phyloP scores from a whole-genome alignment of 1,140 invertebrate species.

The Aphelinus atriplicis region DNA sequence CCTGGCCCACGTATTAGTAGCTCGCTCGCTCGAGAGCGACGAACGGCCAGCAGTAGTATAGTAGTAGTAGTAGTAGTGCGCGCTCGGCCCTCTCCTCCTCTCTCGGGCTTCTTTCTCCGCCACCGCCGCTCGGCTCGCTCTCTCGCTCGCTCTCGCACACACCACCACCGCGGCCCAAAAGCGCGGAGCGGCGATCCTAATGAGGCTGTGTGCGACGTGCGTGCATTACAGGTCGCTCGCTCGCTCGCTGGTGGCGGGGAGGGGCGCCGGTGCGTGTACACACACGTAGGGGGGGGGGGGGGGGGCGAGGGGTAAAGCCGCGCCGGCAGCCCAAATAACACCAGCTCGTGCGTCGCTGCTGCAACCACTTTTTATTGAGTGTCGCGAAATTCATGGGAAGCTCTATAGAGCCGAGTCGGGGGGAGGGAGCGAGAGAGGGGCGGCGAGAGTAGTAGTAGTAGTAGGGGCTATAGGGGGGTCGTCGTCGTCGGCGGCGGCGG shows the following conservation, averaged over 20 bases:
- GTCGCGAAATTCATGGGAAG: slow-evolving; percentile 68
- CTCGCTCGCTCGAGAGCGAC: not conserved
- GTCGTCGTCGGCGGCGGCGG: slow-evolving; percentile 16
- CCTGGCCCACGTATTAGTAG: slow-evolving; percentile 11
- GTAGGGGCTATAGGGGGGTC: not conserved
- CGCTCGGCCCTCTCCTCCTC: slow-evolving; percentile 39
- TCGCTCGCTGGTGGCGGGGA: slow-evolving; percentile 42
- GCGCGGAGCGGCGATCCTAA: slow-evolving; percentile 26
- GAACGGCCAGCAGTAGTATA: slow-evolving; percentile 37
- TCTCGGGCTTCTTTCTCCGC: not conserved
- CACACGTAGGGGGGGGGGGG: no score
- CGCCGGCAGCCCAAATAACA: slow-evolving; percentile 67
- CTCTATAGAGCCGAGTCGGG: slow-evolving; percentile 43
- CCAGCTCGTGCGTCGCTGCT: slow-evolving; percentile 66
- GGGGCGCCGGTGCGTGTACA: slow-evolving; percentile 51
- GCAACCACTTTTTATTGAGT: slow-evolving; percentile 68
- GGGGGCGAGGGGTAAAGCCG: slow-evolving; percentile 54
- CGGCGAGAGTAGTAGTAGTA: slow-evolving; percentile 23
- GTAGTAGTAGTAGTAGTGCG: slow-evolving; percentile 45
- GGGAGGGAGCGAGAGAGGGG: slow-evolving; percentile 44
- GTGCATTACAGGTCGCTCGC: not conserved
- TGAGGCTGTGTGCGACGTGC: slow-evolving; percentile 35
- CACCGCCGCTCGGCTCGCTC: no score
- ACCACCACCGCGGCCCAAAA: not conserved
- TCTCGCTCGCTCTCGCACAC: slow-evolving; percentile 19